Evolutionary conservation across 2,113 vertebrate genomes (phyloP).

Genomic region (Sceloporus undulatus): DNA sequence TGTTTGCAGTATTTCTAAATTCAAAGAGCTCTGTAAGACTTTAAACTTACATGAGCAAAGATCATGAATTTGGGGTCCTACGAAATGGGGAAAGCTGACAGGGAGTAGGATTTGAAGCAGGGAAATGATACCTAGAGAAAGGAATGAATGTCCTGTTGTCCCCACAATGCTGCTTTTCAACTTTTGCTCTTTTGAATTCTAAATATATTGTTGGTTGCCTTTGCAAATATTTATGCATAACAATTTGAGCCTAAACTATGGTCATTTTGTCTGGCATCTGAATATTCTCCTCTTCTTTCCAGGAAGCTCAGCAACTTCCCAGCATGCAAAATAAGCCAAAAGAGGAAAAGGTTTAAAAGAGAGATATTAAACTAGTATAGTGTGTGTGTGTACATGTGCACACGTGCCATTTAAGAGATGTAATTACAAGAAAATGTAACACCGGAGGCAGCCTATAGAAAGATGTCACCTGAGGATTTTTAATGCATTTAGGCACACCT

Average conservation of each 20-base stretch:
- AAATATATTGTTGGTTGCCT: not conserved
- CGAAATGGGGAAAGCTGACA: too few relatives aligned
- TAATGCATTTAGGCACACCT: too few relatives aligned
- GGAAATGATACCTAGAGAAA: not conserved
- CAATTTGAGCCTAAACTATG: not conserved
- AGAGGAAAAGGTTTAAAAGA: not conserved
- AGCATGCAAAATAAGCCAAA: not conserved
- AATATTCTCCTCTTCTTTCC: not conserved
- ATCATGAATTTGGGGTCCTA: not conserved
- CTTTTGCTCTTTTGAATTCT: not conserved
- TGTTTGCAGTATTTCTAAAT: too few relatives aligned
- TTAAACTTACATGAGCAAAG: not conserved
- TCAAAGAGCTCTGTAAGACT: not conserved
- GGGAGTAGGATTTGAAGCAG: not conserved
- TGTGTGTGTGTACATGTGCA: too few relatives aligned
- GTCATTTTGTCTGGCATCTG: not conserved
- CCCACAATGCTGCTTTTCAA: not conserved
- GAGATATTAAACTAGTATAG: not conserved
- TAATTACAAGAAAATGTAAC: not conserved
- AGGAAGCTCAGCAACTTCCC: not conserved
- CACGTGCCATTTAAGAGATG: not conserved
- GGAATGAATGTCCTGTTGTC: not conserved
- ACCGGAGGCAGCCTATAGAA: not conserved
- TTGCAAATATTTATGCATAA: not conserved
- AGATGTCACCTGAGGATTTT: not conserved